Base-by-base conservation (phyloP, 1,140 invertebrate genomes). In the Drosophila leontia region DNA sequence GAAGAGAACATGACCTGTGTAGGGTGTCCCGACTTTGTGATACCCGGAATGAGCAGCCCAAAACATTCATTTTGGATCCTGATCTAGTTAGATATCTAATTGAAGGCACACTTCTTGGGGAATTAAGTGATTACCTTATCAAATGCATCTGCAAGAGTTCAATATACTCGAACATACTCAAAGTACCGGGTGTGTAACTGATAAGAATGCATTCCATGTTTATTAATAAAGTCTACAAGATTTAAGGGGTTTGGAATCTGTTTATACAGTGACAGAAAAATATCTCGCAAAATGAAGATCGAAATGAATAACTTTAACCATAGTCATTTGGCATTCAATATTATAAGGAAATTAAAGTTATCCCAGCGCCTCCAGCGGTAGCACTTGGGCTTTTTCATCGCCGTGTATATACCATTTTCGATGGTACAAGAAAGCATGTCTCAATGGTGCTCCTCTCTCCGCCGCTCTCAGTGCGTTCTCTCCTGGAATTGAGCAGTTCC, bases 401-500 rank as follows among this genome's bases (percentile, higher is more conserved):
- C 48, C 34, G 37, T 69, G 56, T 42, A 42, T 60, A 72, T 51
- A 69, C 12, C 32, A 53, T 19, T 55, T 41, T 56, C 29, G 19
- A 37, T 37, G 67, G 39, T 32, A 56, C 44, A 70, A 26, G 39
- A 55, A 70, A 45, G 47, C 67, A 69, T 32, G 44, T 48, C 34
- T 67, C 63, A 47, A 29, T 37, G n/a, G 23, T 17, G 34, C 32
- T 35, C 23, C 62, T 55, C 48, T 50, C 29, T 23, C 26, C 37
- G 17, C 17, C 12, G 37, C 62, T 69, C 67, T 55, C 47, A 12
- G 4, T n/a, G 35, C 26, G 19, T n/a, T 70, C 65, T 47, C 65
- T 65, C 34, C 42, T 45, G 39, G 23, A 51, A 60, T 51, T 62
- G 67, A 70, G 63, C 32, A 37, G 41, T 63, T 63, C 37, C 60